Percentiles rank a stretch among this genome's conserved stretches.
These are phyloP conservation scores for Cephus spinipes DNA, from an alignment of 2,888 invertebrate genomes.

Conservation along the genomic window DNA sequence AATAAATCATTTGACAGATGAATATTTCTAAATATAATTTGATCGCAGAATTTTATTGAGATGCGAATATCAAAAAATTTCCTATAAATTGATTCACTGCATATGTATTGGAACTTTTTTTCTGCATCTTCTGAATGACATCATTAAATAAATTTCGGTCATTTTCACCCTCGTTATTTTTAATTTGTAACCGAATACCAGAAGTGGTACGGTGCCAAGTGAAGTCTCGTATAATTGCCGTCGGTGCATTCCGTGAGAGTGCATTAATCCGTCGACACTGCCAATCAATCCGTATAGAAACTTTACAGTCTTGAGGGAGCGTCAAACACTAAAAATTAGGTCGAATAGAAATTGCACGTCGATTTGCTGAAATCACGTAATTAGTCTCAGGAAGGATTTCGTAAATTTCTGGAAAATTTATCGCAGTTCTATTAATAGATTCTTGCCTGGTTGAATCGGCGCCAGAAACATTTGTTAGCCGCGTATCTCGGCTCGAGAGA, in stretches of 20 bases:
- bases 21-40: background rate
- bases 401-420: slow-evolving; percentile 1
- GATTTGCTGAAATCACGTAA: background rate
- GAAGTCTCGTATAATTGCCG: background rate
- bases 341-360: background rate
- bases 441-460: slow-evolving; percentile 8
- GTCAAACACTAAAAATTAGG: background rate
- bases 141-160: background rate
- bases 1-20: background rate
- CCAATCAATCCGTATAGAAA: background rate
- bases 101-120: background rate
- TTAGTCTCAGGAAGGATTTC: background rate
- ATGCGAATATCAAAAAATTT: background rate
- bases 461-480: slow-evolving; percentile 18
- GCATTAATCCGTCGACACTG: background rate
- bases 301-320: background rate
- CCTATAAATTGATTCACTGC: background rate
- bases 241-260: background rate
- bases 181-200: background rate
- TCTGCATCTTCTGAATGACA: background rate
- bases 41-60: background rate
- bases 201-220: background rate
- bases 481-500: background rate
- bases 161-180: background rate
- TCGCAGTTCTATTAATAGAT: background rate